A percentile compares a stretch with the other conserved stretches of the same genome.
Evolutionary conservation across 2,888 invertebrate species (phyloP).

Genomic region (Bimastos eiseni): DNA sequence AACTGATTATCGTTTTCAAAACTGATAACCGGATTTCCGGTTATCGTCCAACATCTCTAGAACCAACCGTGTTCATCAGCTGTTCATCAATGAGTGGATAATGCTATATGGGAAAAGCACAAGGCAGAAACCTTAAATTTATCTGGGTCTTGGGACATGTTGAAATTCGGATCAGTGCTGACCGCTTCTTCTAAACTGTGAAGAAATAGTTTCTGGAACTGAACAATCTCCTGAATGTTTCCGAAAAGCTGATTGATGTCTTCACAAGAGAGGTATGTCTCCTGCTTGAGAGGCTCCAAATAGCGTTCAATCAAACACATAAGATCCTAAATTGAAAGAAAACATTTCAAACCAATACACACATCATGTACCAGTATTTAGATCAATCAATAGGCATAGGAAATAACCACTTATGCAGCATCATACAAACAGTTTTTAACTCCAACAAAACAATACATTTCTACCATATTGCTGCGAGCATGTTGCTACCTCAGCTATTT

Average conservation of each 20-base stretch:
- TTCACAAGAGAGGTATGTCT: slow-evolving; percentile 91
- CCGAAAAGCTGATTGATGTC: slow-evolving; percentile 95
- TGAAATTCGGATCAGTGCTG: slow-evolving; percentile 34
- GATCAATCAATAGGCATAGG: no score
- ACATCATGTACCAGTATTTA: background rate
- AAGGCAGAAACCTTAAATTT: slow-evolving; percentile 16
- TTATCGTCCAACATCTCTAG: no score
- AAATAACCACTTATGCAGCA: no score
- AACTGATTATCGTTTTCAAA: no score
- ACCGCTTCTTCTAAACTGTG: slow-evolving; percentile 71
- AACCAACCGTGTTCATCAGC: no score
- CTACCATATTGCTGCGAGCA: no score
- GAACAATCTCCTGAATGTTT: slow-evolving; percentile 95
- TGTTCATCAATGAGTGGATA: no score
- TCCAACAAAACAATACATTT: no score
- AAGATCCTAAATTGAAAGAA: slow-evolving; percentile 74
- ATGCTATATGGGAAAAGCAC: background rate
- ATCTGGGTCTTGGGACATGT: background rate
- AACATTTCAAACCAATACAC: background rate
- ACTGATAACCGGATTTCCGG: no score
- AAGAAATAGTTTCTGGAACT: slow-evolving; percentile 92
- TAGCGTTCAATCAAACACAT: slow-evolving; percentile 88
- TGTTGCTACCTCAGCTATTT: no score
- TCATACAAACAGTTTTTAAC: background rate
- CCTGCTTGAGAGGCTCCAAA: slow-evolving; percentile 91